phyloP scores from a whole-genome alignment of 2,113 vertebrate genomes.

The Gorsachius goisagi region DNA sequence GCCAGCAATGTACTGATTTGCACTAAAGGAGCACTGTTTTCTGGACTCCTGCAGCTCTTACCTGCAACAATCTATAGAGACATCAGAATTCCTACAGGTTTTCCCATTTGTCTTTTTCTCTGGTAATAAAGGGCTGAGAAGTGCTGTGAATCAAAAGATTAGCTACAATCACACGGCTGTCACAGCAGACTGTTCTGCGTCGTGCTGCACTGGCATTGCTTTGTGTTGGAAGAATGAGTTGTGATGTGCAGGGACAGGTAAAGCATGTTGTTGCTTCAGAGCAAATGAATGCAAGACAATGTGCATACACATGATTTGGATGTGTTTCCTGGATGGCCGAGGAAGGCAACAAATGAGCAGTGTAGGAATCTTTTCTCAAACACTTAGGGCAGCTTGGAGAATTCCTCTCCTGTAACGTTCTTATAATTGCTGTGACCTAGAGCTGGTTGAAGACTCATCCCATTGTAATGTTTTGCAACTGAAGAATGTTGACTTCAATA shows the following conservation, averaged over 20 bases:
- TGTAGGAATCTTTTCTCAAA: not conserved
- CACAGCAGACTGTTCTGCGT: not conserved
- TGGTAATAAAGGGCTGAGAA: not conserved
- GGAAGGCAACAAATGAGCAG: not conserved
- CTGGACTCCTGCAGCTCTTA: not conserved
- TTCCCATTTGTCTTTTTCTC: not conserved
- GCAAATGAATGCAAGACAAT: not conserved
- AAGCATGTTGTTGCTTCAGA: not conserved
- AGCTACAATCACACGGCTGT: not conserved
- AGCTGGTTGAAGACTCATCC: not conserved
- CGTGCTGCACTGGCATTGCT: not conserved
- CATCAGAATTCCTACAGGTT: not conserved
- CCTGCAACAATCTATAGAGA: not conserved
- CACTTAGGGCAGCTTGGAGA: not conserved
- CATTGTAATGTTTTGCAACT: not conserved
- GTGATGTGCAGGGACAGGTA: not conserved
- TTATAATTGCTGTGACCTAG: not conserved
- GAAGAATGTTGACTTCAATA: not conserved
- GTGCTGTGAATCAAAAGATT: not conserved
- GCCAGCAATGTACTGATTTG: not conserved
- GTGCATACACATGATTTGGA: not conserved
- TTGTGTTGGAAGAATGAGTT: not conserved
- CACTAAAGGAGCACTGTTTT: not conserved
- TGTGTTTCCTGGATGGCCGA: not conserved
- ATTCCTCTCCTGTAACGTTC: not conserved